phyloP scores from a whole-genome alignment of 2,797 vertebrate species.

The Nannoperca australis region DNA sequence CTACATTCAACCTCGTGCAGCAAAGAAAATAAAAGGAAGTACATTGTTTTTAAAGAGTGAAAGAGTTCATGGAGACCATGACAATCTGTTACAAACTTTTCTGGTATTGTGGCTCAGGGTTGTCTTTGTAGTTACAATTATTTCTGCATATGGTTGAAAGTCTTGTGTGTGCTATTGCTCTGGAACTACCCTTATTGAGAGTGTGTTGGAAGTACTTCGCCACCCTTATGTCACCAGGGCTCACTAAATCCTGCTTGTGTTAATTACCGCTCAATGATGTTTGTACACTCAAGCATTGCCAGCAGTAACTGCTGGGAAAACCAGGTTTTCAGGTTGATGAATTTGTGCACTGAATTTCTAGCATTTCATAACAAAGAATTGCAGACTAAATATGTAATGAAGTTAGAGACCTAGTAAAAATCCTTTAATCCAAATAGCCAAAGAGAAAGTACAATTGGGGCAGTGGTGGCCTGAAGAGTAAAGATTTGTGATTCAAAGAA shows the following conservation, averaged over 20 bases:
- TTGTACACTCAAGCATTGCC: slow-evolving; percentile 1
- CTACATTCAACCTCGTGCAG: slow-evolving; percentile 57
- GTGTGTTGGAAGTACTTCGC: slow-evolving; percentile 1
- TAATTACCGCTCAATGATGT: slow-evolving; percentile 29
- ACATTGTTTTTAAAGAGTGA: slow-evolving; percentile 60
- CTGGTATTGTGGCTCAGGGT: not conserved
- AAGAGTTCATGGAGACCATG: slow-evolving; percentile 46
- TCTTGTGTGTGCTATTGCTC: not conserved
- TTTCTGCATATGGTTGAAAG: not conserved
- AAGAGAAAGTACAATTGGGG: slow-evolving; percentile 28
- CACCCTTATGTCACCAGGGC: slow-evolving; percentile 9
- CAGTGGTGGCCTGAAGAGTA: slow-evolving; percentile 30
- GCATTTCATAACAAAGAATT: slow-evolving; percentile 33
- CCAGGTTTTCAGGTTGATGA: slow-evolving; percentile 20
- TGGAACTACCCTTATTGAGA: slow-evolving; percentile 9
- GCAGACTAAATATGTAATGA: slow-evolving; percentile 46
- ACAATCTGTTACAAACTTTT: slow-evolving; percentile 48
- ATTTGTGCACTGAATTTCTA: slow-evolving; percentile 15
- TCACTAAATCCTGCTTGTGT: not conserved
- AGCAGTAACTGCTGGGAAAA: not conserved
- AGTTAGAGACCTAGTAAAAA: slow-evolving; percentile 40
- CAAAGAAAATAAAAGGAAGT: slow-evolving; percentile 6
- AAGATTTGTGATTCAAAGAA: slow-evolving; percentile 30
- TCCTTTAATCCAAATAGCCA: slow-evolving; percentile 42
- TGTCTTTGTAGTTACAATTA: slow-evolving; percentile 9